Evolutionary conservation across 2,797 vertebrate genomes (phyloP), one percentile per base, ranked within the genome.

Genomic region (Urocyon cinereoargenteus): DNA sequence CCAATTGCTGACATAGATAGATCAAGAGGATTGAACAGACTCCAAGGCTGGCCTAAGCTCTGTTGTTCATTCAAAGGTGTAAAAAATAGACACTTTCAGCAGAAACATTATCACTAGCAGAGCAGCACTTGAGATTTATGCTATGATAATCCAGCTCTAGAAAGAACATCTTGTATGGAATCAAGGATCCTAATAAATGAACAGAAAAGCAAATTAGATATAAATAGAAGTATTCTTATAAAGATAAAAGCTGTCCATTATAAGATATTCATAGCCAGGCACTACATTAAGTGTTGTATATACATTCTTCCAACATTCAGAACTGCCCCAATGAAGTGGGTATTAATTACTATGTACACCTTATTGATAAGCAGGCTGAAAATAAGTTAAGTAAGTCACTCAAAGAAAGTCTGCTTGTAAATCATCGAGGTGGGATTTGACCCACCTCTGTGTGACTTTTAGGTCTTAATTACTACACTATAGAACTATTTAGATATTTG

Each of bases 351-450:
- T 75, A 86, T 6, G 15, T 31, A 55, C 45, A 22, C 73, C 83
- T 91, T 90, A 57, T 12, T 95, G 21, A 4, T 68, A 18, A 90
- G 55, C 31, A 45, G 77, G n/a, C 26, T 49, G 84, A 89, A 96
- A 83, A 72, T 24, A 85, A 79, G 15, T 85, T 92, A 96, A 70
- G 36, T 66, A 81, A 83, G 93, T 83, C 93, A 57, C 14, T 34
- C 61, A 85, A 59, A 18, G 40, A 95, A 22, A 95, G 55, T 53
- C 24, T 72, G 73, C 28, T 90, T 91, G 0, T 59, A 93, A 70
- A 15, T 45, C 28, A 45, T 55, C 64, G 53, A 72, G 87, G 73
- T 95, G 31, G 61, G 73, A 91, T 92, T 90, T 89, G 79, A 98
- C 77, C 19, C 40, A 61, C 2, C 36, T 84, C 70, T 90, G 64